These are phyloP conservation scores for Drosophila sucinea DNA, from an alignment of 1,140 invertebrate genomes.

Conservation along the genomic window DNA sequence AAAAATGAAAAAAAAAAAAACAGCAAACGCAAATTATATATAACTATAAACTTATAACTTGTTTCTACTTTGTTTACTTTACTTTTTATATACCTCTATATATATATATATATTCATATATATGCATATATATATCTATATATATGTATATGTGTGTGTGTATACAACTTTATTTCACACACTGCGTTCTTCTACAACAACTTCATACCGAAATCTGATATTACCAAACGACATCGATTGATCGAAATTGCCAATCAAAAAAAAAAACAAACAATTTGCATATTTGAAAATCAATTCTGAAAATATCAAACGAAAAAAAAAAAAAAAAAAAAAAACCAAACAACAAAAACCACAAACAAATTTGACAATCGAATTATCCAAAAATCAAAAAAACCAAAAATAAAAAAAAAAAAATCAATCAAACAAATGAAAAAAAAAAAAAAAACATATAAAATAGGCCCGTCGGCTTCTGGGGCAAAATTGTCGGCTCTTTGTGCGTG, in stretches of 20 bases:
- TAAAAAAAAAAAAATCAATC: slow-evolving; percentile 36
- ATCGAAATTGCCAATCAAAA: slow-evolving; percentile 54
- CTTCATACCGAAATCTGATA: slow-evolving; percentile 71
- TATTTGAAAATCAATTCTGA: slow-evolving; percentile 58
- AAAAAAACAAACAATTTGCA: slow-evolving; percentile 65
- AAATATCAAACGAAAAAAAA: slow-evolving; percentile 27
- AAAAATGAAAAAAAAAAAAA: not conserved
- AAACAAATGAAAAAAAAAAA: slow-evolving; percentile 45
- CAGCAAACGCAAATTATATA: slow-evolving; percentile 17
- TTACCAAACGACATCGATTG: slow-evolving; percentile 24
- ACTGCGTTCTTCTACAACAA: slow-evolving; percentile 79
- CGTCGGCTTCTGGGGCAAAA: slow-evolving; percentile 99
- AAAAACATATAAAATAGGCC: slow-evolving; percentile 87
- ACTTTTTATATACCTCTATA: slow-evolving; percentile 45
- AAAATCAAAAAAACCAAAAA: slow-evolving; percentile 67
- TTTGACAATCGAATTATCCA: slow-evolving; percentile 62
- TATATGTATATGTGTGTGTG: not conserved
- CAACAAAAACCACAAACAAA: slow-evolving; percentile 37
- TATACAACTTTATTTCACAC: slow-evolving; percentile 72
- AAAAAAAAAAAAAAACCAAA: slow-evolving; percentile 60
- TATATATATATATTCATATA: slow-evolving; percentile 1
- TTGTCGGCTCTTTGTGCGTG: slow-evolving; percentile 99
- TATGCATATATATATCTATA: not conserved
- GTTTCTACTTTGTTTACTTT: slow-evolving; percentile 62
- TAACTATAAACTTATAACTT: slow-evolving; percentile 63